A percentile compares a stretch with the other conserved stretches of the same genome.
These are phyloP conservation scores for Hesperophylax magnus DNA, from an alignment of 1,140 invertebrate species.

Conservation along the genomic window DNA sequence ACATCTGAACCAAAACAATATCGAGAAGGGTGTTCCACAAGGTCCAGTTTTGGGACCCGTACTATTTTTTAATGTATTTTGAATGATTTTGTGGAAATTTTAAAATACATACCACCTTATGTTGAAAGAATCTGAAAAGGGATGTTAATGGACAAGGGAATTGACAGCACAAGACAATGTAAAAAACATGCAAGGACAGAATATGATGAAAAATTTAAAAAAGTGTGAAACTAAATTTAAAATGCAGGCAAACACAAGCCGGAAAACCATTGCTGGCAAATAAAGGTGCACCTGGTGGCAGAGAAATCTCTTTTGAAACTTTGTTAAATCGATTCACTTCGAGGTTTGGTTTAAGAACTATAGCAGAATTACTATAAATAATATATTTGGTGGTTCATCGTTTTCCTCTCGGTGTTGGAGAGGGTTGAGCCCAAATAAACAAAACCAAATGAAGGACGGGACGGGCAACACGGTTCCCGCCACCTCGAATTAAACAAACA, in stretches of 20 bases:
- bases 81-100: no score
- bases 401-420: neutral
- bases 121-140: no score
- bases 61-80: no score
- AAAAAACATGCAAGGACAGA: no score
- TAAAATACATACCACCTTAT: no score
- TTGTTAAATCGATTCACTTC: no score
- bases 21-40: neutral
- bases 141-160: no score
- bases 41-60: no score
- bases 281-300: neutral
- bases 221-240: neutral
- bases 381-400: neutral
- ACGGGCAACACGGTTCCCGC: conserved; percentile 39
- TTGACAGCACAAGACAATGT: no score
- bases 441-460: conserved; percentile 10
- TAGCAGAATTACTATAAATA: neutral
- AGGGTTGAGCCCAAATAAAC: conserved; percentile 21
- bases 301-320: neutral
- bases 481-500: conserved; percentile 51
- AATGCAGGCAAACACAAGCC: neutral
- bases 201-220: no score
- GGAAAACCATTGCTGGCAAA: neutral
- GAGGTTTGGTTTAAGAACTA: neutral
- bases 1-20: neutral